Evolutionary conservation across 2,797 vertebrate species (phyloP).

Genomic region (Hirundo rustica): DNA sequence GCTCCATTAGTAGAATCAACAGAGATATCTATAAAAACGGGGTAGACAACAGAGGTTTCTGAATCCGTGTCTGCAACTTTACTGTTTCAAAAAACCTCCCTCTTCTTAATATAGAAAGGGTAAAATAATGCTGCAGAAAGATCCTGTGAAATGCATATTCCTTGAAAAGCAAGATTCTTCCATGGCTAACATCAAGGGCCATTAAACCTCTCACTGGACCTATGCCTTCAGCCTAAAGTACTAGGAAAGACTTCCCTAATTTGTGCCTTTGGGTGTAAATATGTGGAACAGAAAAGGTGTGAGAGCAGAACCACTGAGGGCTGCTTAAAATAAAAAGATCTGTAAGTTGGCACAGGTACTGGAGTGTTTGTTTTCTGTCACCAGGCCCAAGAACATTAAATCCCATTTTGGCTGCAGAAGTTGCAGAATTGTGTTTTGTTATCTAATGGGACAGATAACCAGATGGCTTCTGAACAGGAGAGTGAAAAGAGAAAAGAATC

Average conservation of each 20-base stretch:
- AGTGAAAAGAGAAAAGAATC: background rate
- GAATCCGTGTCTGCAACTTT: background rate
- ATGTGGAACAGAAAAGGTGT: background rate
- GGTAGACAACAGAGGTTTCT: background rate
- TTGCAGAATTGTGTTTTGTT: constrained; percentile 48
- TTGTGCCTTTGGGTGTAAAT: background rate
- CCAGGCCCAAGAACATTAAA: constrained; percentile 16
- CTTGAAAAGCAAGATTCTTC: background rate
- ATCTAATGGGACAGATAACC: constrained; percentile 25
- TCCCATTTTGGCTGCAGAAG: constrained; percentile 42
- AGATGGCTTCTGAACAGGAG: background rate
- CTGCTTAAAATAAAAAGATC: background rate
- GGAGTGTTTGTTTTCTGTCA: background rate
- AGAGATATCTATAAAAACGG: background rate
- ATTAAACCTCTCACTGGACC: background rate
- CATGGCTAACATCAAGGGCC: background rate
- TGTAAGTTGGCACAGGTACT: background rate
- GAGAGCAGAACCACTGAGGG: background rate
- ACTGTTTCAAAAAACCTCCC: background rate
- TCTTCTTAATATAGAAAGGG: background rate
- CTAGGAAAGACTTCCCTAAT: background rate
- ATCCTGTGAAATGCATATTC: background rate
- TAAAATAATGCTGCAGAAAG: background rate
- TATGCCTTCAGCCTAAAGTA: background rate
- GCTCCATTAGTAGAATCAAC: background rate